phyloP scores from a whole-genome alignment of 1,140 invertebrate genomes.

The Drosophila parvula region DNA sequence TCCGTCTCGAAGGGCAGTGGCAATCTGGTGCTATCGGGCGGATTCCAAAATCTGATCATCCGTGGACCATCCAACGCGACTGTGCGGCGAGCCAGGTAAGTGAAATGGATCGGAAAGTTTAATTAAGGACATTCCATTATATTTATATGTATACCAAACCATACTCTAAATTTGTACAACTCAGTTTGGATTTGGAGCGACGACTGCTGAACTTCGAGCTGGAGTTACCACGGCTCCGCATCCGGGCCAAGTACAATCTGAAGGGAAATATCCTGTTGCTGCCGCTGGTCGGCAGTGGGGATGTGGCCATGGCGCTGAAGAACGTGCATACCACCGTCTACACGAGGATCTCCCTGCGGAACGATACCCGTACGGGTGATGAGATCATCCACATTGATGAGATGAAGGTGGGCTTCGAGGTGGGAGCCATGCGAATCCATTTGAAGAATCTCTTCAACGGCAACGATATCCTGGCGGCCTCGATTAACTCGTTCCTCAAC shows the following conservation, averaged over 20 bases:
- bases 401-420: conserved; percentile 86
- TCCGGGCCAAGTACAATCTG: conserved; percentile 86
- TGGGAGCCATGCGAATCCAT: conserved; percentile 85
- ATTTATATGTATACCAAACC: too few species aligned
- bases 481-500: conserved; percentile 88
- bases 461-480: conserved; percentile 85
- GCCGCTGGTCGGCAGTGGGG: conserved; percentile 85
- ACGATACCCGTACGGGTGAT: conserved; percentile 74
- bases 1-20: conserved; percentile 84
- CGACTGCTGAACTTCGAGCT: conserved; percentile 85
- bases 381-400: conserved; percentile 85
- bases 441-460: conserved; percentile 86
- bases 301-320: conserved; percentile 84
- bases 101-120: background rate
- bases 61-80: conserved; percentile 85
- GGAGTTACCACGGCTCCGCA: conserved; percentile 85
- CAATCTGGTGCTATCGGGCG: conserved; percentile 84
- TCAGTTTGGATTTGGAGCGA: conserved; percentile 84
- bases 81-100: conserved; percentile 72
- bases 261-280: conserved; percentile 86
- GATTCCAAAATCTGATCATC: conserved; percentile 84
- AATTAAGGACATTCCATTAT: background rate
- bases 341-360: conserved; percentile 84
- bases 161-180: background rate
- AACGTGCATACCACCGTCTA: conserved; percentile 85